Conservation (phyloP, 2,797 vertebrate genomes). For the Hydrolagus colliei region DNA sequence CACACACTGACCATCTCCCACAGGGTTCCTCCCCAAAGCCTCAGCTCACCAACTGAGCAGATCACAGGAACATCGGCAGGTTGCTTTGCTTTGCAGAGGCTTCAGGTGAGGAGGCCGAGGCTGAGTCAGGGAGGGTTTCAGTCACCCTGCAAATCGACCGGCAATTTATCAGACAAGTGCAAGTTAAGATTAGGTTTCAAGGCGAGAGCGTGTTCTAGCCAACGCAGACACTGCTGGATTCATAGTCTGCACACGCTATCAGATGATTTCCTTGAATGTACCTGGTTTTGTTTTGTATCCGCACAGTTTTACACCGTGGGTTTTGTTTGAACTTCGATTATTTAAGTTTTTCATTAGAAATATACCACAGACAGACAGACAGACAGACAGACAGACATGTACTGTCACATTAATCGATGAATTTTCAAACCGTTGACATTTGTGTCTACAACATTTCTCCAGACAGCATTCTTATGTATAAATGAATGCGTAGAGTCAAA, state of each 20-base stretch:
- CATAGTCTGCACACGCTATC: neutral
- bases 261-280: neutral
- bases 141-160: neutral
- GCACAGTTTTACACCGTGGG: neutral
- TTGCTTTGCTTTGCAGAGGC: neutral
- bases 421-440: neutral
- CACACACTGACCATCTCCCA: neutral
- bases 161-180: too few relatives aligned
- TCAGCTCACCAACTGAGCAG: neutral
- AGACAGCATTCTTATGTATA: neutral
- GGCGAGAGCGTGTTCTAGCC: neutral
- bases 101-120: neutral
- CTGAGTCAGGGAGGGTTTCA: neutral
- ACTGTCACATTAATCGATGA: constrained; percentile 45
- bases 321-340: neutral
- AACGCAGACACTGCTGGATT: neutral
- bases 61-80: neutral
- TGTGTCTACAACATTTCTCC: neutral
- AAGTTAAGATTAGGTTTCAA: neutral
- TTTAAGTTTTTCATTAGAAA: neutral
- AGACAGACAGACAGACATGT: constrained; percentile 35
- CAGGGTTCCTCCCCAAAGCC: neutral
- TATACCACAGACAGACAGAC: neutral
- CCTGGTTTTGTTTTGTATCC: neutral
- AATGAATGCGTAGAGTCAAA: neutral